phyloP scores from a whole-genome alignment of 2,797 vertebrate species.

The Lates japonicus region DNA sequence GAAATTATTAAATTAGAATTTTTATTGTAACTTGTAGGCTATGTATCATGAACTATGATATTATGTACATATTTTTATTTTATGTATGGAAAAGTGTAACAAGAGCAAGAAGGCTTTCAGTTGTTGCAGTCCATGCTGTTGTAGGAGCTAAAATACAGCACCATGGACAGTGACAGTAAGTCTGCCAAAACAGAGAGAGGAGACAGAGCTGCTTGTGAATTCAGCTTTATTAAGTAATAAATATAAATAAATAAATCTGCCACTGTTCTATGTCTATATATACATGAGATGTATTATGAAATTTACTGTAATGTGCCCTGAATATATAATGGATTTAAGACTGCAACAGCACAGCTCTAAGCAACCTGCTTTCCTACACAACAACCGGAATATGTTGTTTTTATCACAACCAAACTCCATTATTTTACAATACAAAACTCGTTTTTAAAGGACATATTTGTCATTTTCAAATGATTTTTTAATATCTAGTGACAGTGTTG shows the following conservation, averaged over 20 bases:
- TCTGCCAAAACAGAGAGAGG: neutral
- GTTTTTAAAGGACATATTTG: slow-evolving; percentile 5
- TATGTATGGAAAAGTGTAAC: neutral
- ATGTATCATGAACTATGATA: slow-evolving; percentile 2
- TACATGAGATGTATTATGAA: neutral
- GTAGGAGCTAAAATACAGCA: slow-evolving; percentile 4
- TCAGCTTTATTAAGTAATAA: neutral
- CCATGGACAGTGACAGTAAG: slow-evolving; percentile 27
- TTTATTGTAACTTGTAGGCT: slow-evolving; percentile 14
- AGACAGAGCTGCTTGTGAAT: neutral
- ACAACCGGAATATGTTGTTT: too few relatives aligned
- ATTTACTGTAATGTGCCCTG: neutral
- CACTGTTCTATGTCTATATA: neutral
- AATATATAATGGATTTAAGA: neutral
- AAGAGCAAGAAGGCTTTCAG: neutral
- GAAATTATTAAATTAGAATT: slow-evolving; percentile 18
- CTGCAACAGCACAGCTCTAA: neutral
- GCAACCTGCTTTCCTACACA: neutral
- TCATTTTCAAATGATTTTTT: neutral
- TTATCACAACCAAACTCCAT: too few relatives aligned
- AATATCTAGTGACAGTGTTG: slow-evolving; percentile 1
- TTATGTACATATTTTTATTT: slow-evolving; percentile 21
- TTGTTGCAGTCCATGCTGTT: neutral
- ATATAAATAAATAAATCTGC: neutral
- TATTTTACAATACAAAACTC: neutral